Evolutionary conservation across 2,113 vertebrate genomes (phyloP).

Genomic region (Pycnonotus jocosus): DNA sequence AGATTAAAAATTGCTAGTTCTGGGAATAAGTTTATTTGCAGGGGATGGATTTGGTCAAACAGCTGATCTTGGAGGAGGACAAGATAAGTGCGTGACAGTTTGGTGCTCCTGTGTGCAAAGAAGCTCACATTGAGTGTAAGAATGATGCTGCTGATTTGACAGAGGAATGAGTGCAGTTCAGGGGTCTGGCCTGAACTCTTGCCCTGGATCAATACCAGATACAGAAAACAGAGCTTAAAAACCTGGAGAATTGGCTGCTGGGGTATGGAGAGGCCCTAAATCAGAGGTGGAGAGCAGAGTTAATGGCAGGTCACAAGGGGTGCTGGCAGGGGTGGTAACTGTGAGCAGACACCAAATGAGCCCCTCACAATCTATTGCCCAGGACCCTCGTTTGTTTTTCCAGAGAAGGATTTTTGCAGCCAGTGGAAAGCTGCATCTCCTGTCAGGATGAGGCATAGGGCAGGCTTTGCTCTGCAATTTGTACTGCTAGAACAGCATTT

Average conservation of each 20-base stretch:
- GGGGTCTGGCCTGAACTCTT: not conserved
- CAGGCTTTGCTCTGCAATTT: not conserved
- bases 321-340: not conserved
- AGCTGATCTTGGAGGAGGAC: not conserved
- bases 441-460: constrained; percentile 2
- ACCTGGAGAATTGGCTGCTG: not conserved
- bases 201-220: not conserved
- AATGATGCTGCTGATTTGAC: not conserved
- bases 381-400: not conserved
- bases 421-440: not conserved
- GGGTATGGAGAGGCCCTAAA: not conserved
- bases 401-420: not conserved
- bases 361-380: not conserved
- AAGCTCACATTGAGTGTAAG: not conserved
- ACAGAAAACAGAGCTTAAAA: not conserved
- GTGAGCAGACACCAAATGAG: not conserved
- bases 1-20: not conserved
- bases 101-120: not conserved
- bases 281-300: not conserved
- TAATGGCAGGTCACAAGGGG: not conserved
- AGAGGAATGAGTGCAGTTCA: not conserved
- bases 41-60: not conserved
- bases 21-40: not conserved
- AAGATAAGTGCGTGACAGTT: not conserved
- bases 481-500: not conserved